Evolutionary conservation across 2,113 vertebrate species (phyloP).

Genomic region (Protobothrops mucrosquamatus): DNA sequence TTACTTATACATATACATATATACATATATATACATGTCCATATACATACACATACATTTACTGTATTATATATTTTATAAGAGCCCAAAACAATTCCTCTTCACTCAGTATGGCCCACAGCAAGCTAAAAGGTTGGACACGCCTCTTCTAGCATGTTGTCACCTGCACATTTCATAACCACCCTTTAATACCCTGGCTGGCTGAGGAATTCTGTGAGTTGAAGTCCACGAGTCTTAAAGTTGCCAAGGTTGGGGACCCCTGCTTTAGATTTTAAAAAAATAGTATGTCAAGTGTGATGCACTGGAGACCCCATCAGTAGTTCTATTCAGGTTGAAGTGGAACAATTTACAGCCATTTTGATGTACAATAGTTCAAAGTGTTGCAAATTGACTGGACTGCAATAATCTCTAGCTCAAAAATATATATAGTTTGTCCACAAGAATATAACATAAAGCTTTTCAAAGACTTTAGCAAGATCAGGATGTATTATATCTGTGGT

Average conservation of each 20-base stretch:
- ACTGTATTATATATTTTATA: neutral
- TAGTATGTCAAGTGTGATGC: neutral
- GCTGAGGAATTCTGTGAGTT: too few species aligned
- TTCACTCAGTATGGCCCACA: neutral
- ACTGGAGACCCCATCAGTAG: neutral
- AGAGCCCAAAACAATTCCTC: neutral
- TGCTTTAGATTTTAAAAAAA: too few species aligned
- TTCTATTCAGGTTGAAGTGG: neutral
- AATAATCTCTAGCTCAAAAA: neutral
- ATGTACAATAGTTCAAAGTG: neutral
- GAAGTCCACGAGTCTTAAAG: too few species aligned
- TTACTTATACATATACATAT: neutral
- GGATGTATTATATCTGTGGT: neutral
- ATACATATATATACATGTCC: too few species aligned
- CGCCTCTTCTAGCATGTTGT: neutral
- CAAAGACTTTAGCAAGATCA: neutral
- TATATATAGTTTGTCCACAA: neutral
- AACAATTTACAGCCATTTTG: neutral
- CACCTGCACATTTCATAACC: neutral
- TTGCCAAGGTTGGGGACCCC: too few species aligned
- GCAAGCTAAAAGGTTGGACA: neutral
- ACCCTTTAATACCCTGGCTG: neutral
- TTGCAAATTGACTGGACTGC: neutral
- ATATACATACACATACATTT: neutral
- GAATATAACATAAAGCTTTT: neutral